These are phyloP conservation scores for Trachurus trachurus DNA, from an alignment of 2,797 vertebrate species.

Conservation along the genomic window DNA sequence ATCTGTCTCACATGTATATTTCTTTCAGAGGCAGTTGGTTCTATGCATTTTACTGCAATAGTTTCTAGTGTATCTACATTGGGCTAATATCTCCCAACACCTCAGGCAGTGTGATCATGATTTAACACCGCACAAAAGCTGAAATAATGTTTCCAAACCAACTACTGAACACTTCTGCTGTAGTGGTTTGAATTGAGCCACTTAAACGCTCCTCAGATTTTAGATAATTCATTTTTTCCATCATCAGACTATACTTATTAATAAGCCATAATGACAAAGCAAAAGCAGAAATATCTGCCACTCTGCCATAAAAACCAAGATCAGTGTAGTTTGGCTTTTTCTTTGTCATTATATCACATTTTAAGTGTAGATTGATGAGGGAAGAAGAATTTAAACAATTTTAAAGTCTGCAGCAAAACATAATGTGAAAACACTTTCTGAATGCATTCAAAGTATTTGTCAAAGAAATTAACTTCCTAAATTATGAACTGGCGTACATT, in stretches of 20 bases:
- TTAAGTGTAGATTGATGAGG: background rate
- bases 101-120: background rate
- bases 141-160: background rate
- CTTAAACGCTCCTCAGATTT: background rate
- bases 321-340: no score
- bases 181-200: background rate
- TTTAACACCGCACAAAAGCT: background rate
- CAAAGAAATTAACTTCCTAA: conserved; percentile 7
- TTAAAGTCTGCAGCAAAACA: background rate
- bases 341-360: no score
- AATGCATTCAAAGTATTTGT: background rate
- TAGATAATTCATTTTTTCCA: background rate
- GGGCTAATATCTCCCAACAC: background rate
- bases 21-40: conserved; percentile 3
- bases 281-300: no score
- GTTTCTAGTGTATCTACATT: background rate
- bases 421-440: background rate
- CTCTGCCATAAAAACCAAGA: no score
- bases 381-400: background rate
- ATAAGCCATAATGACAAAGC: no score
- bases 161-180: background rate
- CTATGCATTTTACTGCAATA: conserved; percentile 17
- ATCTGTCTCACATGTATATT: background rate
- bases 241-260: no score
- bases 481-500: background rate